Base-by-base conservation (phyloP, 2,888 invertebrate species). In the Dicyrtomina minuta region DNA sequence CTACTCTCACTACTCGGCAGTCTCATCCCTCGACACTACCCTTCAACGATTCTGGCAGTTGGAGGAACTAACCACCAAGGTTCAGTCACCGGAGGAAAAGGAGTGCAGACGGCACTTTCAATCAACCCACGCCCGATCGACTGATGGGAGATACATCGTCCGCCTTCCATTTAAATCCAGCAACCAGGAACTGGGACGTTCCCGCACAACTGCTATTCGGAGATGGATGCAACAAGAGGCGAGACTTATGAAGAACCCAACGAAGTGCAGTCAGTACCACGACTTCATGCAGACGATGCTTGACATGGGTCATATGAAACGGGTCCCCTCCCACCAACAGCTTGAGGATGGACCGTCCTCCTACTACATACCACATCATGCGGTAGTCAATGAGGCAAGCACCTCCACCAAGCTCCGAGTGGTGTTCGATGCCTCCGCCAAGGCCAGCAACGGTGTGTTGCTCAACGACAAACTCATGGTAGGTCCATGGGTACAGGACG, bases 291-390 rank as follows among this genome's bases (percentile, higher is more conserved):
- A 44, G 10, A 46, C 43, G 20, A 44, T 44, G 22, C 8, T 15
- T 1, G 24, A 44, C 0, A 15, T 60, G 24, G 60, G 44, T n/a
- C 60, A 60, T 5, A 43, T 60, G 43, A 15, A 44, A 24, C 12
- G 1, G 1, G 12, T 60, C 17, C 44, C n/a, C n/a, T n/a, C n/a
- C n/a, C n/a, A n/a, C n/a, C n/a, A n/a, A n/a, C n/a, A n/a, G n/a
- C n/a, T n/a, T n/a, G n/a, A n/a, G n/a, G n/a, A n/a, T n/a, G n/a
- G n/a, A n/a, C n/a, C n/a, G 12, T n/a, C 22, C n/a, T 2, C 1
- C 13, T 44, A 60, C n/a, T 80, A 78, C 64, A 58, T 80, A 51
- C 79, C 79, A 10, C 80, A 80, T 71, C 79, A 79, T 65, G 71
- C 71, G 2, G 79, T 80, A 2, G n/a, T 79, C 1, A 75, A 77